Conservation (phyloP, 2,888 invertebrate genomes). For the Tinea pellionella region DNA sequence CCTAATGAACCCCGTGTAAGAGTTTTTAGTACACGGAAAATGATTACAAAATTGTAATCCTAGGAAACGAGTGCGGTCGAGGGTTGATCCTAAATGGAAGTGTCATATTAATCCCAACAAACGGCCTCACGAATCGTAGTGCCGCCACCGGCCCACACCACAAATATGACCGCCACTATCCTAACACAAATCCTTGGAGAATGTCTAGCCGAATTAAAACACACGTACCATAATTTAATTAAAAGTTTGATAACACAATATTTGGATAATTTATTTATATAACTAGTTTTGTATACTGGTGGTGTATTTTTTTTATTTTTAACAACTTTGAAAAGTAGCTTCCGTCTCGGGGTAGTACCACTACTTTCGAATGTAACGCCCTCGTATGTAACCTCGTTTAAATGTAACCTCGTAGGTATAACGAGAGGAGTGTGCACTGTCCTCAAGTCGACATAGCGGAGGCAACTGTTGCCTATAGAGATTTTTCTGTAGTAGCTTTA, state of each 20-base stretch:
- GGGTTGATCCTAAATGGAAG: slow-evolving; percentile 27
- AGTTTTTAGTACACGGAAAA: not conserved
- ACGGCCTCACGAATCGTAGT: slow-evolving; percentile 20
- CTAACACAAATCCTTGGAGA: not conserved
- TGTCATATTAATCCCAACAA: slow-evolving; percentile 36
- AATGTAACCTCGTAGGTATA: no score
- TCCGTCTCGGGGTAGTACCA: no score
- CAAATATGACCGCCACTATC: slow-evolving; percentile 1
- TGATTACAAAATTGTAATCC: slow-evolving; percentile 5
- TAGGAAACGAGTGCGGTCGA: slow-evolving; percentile 17
- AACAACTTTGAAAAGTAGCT: no score
- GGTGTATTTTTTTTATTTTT: not conserved
- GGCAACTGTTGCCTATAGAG: no score
- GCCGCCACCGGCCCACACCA: slow-evolving; percentile 1
- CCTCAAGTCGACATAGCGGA: no score
- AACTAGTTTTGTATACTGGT: not conserved
- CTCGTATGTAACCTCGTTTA: no score
- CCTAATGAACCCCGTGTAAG: not conserved
- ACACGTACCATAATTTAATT: not conserved
- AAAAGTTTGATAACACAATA: not conserved
- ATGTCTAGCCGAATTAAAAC: not conserved
- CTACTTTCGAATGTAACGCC: no score
- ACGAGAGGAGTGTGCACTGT: no score
- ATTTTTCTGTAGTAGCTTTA: no score
- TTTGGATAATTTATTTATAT: not conserved